Evolutionary conservation across 2,888 invertebrate species (phyloP), one percentile per base, ranked within the genome.

Genomic region (Prosopocoilus inquinatus): DNA sequence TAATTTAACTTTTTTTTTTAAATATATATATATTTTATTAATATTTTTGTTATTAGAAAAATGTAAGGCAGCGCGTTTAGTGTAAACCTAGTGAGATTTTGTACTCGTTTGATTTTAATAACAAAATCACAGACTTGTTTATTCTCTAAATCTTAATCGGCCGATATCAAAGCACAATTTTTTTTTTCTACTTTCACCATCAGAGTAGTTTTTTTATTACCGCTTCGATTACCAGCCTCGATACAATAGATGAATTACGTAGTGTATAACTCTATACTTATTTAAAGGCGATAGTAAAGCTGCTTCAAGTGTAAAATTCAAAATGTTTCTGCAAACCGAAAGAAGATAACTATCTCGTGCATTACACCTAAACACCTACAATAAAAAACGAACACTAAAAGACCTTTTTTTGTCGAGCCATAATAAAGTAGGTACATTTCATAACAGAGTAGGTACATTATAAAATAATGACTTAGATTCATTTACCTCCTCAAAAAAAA

Each of bases 61-160:
- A 13, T 41, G 13, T 41, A 53, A 53, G 53, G 53, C 47, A 47
- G 35, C 53, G 41, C 33, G 39, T 35, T 34, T 16, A 34, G 34
- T 39, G 12, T 52, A 57, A 54, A 54, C 57, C 56, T 59, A 59
- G 55, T 59, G 59, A 59, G 59, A 59, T 59, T 59, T 59, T 59
- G 56, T 59, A 57, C 57, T 59, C 43, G 47, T 38, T 41, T 41
- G 13, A 41, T 41, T 41, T 41, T 13, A 41, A 13, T 9, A 41
- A 41, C 41, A 41, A 9, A 41, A 41, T 41, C 41, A 41, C 41
- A 41, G 41, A 41, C 16, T 15, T 41, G 13, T 36, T 41, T 41
- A 41, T 16, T 16, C 15, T 41, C 9, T 41, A 41, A n/a, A 41
- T 5, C 12, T 11, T 9, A 41, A 41, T 15, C 16, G 9, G 15